Evolutionary conservation across 2,113 vertebrate genomes (phyloP), one percentile per base, ranked within the genome.

Genomic region (Pterophyllum scalare): DNA sequence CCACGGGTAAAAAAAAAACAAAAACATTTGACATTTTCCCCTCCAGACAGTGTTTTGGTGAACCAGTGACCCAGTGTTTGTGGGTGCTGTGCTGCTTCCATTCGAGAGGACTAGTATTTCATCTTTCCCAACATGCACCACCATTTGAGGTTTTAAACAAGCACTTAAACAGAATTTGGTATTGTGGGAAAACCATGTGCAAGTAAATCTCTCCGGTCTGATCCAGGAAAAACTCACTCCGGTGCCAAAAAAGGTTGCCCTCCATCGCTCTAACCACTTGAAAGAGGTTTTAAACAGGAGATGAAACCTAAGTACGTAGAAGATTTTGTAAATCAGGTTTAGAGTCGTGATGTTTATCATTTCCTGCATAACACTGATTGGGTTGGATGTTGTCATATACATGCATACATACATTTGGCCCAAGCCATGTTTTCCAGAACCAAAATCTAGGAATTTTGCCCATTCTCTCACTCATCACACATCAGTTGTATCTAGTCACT

Each of bases 111-210:
- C 87, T 81, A 61, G 77, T 79, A 64, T 91, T 92, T 92, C 89
- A 87, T 90, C 76, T 86, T 92, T 93, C 82, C 84, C 85, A 86
- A 85, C 80, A 59, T 86, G 82, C 88, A 87, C 82, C 85, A 83
- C 40, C 70, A 82, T 75, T 79, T 87, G 87, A 89, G 89, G 86
- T 92, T 92, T 90, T 79, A 62, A 88, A 89, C 86, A 88, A 88
- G 77, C 82, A 85, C 59, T 86, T 82, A 86, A 93, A 82, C 84
- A 79, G 87, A 87, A 86, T 92, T 90, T 87, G 86, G 86, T 84
- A 85, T 77, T 89, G 91, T 92, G 87, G 85, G 90, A 93, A 89
- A 85, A 86, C 75, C 82, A 86, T 92, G 81, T 84, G 85, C 60
- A 58, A 86, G 88, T 60, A 91, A 88, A 89, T 90, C 83, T 91